These are phyloP conservation scores for Drosophila rubida DNA, from an alignment of 2,888 invertebrate species.

Conservation along the genomic window DNA sequence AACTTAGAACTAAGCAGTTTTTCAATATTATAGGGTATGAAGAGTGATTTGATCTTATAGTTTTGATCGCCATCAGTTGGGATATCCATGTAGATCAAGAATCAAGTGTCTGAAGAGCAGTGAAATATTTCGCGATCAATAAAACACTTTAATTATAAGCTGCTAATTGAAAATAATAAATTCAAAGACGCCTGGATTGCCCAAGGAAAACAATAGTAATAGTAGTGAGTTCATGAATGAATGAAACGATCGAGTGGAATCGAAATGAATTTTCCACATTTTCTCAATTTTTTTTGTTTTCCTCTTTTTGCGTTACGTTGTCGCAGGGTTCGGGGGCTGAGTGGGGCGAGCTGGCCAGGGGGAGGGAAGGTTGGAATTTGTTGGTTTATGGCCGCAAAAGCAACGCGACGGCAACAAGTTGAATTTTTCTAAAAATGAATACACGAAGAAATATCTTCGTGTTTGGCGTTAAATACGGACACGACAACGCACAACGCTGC, in stretches of 20 bases:
- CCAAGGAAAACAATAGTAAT: conserved; percentile 22
- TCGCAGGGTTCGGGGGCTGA: neutral
- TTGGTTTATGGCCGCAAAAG: conserved; percentile 64
- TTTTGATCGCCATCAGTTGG: neutral
- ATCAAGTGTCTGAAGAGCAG: too few species aligned
- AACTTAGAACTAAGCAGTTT: neutral
- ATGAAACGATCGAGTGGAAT: conserved; percentile 47
- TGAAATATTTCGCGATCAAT: too few species aligned
- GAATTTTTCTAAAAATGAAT: conserved; percentile 79
- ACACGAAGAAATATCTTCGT: conserved; percentile 79
- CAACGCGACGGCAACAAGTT: conserved; percentile 71
- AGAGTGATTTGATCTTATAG: neutral
- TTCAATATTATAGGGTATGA: neutral
- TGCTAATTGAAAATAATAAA: neutral
- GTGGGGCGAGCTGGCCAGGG: neutral
- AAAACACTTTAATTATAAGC: neutral
- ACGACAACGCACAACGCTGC: conserved; percentile 61
- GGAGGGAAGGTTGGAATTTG: conserved; percentile 28
- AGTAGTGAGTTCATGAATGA: conserved; percentile 59
- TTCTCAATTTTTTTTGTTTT: conserved; percentile 27
- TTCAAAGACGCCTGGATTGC: neutral
- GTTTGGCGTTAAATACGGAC: conserved; percentile 73
- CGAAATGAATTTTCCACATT: conserved; percentile 19
- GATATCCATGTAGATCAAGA: neutral
- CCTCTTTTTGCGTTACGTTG: conserved; percentile 24